phyloP scores from a whole-genome alignment of 1,140 invertebrate genomes.

The Magallana ariakensis region DNA sequence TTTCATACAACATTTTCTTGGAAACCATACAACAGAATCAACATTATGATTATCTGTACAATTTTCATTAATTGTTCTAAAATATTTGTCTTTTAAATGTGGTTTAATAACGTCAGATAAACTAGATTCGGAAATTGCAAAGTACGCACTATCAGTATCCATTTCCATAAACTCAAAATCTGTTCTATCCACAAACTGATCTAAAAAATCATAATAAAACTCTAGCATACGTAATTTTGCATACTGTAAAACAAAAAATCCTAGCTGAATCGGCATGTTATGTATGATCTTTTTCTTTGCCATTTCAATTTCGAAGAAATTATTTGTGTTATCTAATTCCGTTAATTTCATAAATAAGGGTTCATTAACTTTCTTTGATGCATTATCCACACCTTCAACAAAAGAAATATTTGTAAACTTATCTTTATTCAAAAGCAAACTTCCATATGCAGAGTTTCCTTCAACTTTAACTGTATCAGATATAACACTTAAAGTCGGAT shows the following conservation, averaged over 20 bases:
- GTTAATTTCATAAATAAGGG: neutral
- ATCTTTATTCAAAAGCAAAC: slow-evolving; percentile 1
- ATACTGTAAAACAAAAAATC: slow-evolving; percentile 61
- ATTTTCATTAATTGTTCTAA: neutral
- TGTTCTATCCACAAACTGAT: slow-evolving; percentile 51
- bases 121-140: slow-evolving; percentile 44
- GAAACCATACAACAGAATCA: slow-evolving; percentile 42
- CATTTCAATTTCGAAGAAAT: neutral
- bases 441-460: slow-evolving; percentile 10
- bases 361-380: neutral
- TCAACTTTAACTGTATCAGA: neutral
- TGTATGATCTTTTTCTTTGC: neutral
- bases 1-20: slow-evolving; percentile 36
- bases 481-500: neutral
- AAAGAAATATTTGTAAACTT: neutral
- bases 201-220: slow-evolving; percentile 65
- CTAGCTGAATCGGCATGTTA: slow-evolving; percentile 55
- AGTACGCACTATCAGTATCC: slow-evolving; percentile 60
- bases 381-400: neutral
- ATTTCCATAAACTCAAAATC: slow-evolving; percentile 56
- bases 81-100: slow-evolving; percentile 24
- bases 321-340: neutral
- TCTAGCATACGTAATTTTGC: slow-evolving; percentile 62
- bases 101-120: slow-evolving; percentile 35
- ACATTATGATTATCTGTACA: neutral